These are phyloP conservation scores for Liodrosophila aerea DNA, from an alignment of 2,888 invertebrate species.

Conservation along the genomic window DNA sequence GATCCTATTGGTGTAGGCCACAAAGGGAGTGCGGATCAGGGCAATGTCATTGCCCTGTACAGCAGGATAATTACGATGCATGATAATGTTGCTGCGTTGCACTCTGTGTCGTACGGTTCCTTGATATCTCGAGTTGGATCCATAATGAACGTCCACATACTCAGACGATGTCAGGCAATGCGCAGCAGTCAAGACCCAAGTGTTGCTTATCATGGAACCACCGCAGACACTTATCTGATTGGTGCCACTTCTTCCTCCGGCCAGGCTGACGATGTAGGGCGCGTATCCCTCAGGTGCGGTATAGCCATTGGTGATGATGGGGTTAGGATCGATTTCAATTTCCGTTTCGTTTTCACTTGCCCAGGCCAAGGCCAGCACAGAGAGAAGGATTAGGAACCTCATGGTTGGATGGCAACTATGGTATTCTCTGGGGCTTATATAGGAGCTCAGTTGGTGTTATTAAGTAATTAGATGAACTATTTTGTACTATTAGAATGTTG, in stretches of 20 bases:
- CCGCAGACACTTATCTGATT: slow-evolving; percentile 51
- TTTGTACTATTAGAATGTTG: too few relatives aligned
- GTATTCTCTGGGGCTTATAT: too few relatives aligned
- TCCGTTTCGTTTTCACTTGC: background rate
- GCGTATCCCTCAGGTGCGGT: slow-evolving; percentile 56
- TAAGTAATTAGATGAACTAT: too few relatives aligned
- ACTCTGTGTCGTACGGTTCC: slow-evolving; percentile 33
- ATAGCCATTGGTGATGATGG: slow-evolving; percentile 52
- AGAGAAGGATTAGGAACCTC: too few relatives aligned
- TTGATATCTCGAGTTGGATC: slow-evolving; percentile 35
- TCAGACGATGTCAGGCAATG: slow-evolving; percentile 59
- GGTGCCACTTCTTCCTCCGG: slow-evolving; percentile 29
- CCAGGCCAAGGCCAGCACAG: slow-evolving; percentile 1
- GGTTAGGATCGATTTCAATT: background rate
- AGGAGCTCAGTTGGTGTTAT: too few relatives aligned
- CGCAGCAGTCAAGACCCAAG: slow-evolving; percentile 69
- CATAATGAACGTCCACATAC: slow-evolving; percentile 44
- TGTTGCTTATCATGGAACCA: slow-evolving; percentile 59
- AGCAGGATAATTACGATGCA: slow-evolving; percentile 27
- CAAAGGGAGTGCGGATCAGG: slow-evolving; percentile 42
- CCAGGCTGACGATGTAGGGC: slow-evolving; percentile 65
- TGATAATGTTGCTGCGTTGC: slow-evolving; percentile 29
- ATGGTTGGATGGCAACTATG: too few relatives aligned
- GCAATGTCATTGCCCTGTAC: slow-evolving; percentile 42
- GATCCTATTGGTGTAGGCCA: slow-evolving; percentile 22